These are phyloP conservation scores for Cryptus armator DNA, from an alignment of 2,888 invertebrate genomes.

Conservation along the genomic window DNA sequence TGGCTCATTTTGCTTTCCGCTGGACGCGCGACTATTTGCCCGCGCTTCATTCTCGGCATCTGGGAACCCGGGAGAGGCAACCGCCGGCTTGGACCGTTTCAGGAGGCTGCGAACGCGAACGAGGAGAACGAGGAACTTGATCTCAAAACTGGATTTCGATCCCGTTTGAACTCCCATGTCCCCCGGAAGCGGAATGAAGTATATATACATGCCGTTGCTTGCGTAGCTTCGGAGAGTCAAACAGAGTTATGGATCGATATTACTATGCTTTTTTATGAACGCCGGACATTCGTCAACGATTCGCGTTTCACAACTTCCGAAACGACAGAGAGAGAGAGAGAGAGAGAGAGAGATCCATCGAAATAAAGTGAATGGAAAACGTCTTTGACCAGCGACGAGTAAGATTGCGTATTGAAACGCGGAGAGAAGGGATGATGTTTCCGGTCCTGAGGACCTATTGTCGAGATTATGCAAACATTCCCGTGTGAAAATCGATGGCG, in stretches of 20 bases:
- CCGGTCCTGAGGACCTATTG: constrained; percentile 7
- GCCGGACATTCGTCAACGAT: constrained; percentile 33
- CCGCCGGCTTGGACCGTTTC: constrained; percentile 82
- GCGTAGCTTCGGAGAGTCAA: constrained; percentile 12
- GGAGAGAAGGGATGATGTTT: constrained; percentile 17
- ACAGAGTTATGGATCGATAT: constrained; percentile 42
- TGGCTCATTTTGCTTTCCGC: constrained; percentile 55
- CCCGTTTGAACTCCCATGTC: constrained; percentile 75
- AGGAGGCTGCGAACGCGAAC: constrained; percentile 74
- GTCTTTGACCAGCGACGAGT: not conserved
- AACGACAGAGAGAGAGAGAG: not conserved
- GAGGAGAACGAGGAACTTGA: constrained; percentile 78
- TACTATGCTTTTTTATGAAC: constrained; percentile 30
- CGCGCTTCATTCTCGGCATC: constrained; percentile 60
- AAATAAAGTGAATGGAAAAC: constrained; percentile 7
- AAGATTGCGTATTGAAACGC: not conserved
- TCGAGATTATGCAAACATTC: not conserved
- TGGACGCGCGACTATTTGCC: constrained; percentile 57
- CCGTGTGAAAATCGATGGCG: not conserved
- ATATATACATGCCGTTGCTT: constrained; percentile 41
- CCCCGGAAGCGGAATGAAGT: constrained; percentile 69
- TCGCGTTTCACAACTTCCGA: constrained; percentile 20
- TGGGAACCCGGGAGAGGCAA: constrained; percentile 70
- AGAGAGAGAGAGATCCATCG: not conserved
- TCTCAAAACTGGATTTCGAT: constrained; percentile 84